Evolutionary conservation across 2,888 invertebrate species (phyloP).

Genomic region (Pheosia gnoma): DNA sequence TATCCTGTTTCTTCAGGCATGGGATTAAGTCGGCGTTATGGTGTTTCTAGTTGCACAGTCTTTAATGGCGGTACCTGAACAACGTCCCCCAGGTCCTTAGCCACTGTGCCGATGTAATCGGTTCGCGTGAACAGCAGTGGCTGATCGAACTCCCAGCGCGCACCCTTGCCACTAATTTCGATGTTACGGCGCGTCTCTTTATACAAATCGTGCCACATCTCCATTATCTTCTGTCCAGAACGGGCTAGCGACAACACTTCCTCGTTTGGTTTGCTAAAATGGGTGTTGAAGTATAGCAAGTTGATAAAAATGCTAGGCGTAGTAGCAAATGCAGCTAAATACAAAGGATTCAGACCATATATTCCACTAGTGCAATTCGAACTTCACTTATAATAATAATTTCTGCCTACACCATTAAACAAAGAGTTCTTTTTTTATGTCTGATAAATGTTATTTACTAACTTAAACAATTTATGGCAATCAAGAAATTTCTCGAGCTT

Average conservation of each 20-base stretch:
- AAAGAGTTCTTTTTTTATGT: too few relatives aligned
- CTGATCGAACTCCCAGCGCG: conserved; percentile 96
- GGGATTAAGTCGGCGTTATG: too few relatives aligned
- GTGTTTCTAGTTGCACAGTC: too few relatives aligned
- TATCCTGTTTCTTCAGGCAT: too few relatives aligned
- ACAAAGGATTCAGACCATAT: too few relatives aligned
- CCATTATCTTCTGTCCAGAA: conserved; percentile 87
- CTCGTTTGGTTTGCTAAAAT: conserved; percentile 77
- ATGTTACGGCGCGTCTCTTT: conserved; percentile 91
- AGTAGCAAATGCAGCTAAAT: too few relatives aligned
- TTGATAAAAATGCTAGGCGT: neutral
- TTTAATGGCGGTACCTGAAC: conserved; percentile 82
- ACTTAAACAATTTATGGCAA: conserved; percentile 91
- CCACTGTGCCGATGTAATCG: conserved; percentile 93
- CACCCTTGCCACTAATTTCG: conserved; percentile 92
- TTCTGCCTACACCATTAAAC: too few relatives aligned
- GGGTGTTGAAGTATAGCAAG: too few relatives aligned
- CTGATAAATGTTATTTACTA: conserved; percentile 46
- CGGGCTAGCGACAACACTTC: conserved; percentile 80
- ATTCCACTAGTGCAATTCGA: too few relatives aligned
- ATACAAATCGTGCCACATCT: conserved; percentile 90
- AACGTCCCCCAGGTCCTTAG: conserved; percentile 90
- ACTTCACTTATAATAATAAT: too few relatives aligned
- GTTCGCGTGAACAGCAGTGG: conserved; percentile 91
- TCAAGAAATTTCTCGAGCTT: conserved; percentile 89